phyloP scores from a whole-genome alignment of 2,888 invertebrate species.

The Chrysopilus asiliformis region DNA sequence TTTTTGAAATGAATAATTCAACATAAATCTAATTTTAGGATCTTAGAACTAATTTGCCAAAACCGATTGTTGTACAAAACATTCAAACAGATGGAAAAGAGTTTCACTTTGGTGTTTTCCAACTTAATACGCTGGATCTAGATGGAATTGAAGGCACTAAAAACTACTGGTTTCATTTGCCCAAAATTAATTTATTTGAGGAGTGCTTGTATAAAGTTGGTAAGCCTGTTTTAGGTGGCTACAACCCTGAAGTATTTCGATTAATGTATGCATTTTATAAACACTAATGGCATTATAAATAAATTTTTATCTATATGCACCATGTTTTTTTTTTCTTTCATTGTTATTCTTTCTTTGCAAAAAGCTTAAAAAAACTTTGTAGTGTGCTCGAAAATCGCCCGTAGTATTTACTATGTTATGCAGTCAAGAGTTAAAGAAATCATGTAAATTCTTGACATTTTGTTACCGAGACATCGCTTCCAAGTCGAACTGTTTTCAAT shows the following conservation, averaged over 20 bases:
- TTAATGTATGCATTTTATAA: slow-evolving; percentile 69
- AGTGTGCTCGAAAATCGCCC: too few species aligned
- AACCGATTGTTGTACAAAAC: slow-evolving; percentile 70
- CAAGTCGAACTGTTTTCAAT: too few species aligned
- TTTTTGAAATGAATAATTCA: slow-evolving; percentile 9
- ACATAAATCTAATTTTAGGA: slow-evolving; percentile 34
- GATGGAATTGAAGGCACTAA: slow-evolving; percentile 43
- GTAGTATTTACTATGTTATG: too few species aligned
- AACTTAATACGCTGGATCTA: slow-evolving; percentile 68
- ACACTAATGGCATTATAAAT: too few species aligned
- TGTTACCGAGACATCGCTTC: too few species aligned
- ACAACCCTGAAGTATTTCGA: slow-evolving; percentile 65
- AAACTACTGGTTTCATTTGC: slow-evolving; percentile 69
- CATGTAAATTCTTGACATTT: too few species aligned
- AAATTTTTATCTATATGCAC: too few species aligned
- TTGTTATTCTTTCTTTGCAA: too few species aligned
- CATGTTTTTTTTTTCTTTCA: too few species aligned
- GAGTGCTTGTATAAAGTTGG: slow-evolving; percentile 50
- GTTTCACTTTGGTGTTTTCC: slow-evolving; percentile 71
- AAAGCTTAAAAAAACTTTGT: too few species aligned
- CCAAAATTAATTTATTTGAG: slow-evolving; percentile 49
- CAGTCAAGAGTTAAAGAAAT: too few species aligned
- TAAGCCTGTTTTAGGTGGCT: slow-evolving; percentile 53
- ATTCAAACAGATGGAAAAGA: slow-evolving; percentile 64
- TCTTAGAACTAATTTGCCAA: slow-evolving; percentile 48